Base-by-base conservation (phyloP, 2,797 vertebrate species). In the Spondyliosoma cantharus region DNA sequence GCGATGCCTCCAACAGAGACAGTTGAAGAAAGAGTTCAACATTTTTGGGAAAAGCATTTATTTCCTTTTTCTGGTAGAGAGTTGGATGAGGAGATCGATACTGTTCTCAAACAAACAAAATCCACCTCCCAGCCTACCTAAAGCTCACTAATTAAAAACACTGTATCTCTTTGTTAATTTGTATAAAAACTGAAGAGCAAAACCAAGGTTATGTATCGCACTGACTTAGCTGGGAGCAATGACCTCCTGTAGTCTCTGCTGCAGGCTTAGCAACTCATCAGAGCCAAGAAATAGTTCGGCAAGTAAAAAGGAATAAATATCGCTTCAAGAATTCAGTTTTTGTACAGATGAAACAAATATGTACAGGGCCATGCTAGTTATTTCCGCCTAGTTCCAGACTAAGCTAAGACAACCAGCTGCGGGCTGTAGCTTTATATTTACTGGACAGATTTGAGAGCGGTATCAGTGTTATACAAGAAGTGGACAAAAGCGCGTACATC, bases 191-290 rank as follows among this genome's bases (percentile, higher is more conserved):
- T 16, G 15, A 62, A 25, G 43, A 43, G 11, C 20, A 14, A 73
- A 79, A 48, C 7, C 24, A 49, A 68, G 27, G 46, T 68, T 37
- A 45, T 46, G 5, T 16, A 46, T 16, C 56, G 11, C 17, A 25
- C 9, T 3, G 5, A 49, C 48, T 42, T 68, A 45, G 56, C 29
- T 67, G 45, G 46, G 19, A 70, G 43, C 57, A 64, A 20, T 42
- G 57, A 67, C 64, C 65, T 69, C 43, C 49, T 63, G 50, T 7
- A 29, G 14, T 32, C 16, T 45, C n/a, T 1, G 20, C 24, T 64
- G 57, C 82, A 77, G 80, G 69, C 71, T 63, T 64, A 24, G 78
- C 49, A 86, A 78, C 78, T 64, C 50, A 54, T 78, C 16, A 80
- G 29, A 46, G 54, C 43, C 48, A 46, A 61, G 12, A 27, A 60